A percentile compares a stretch with the other conserved stretches of the same genome.
Conservation (phyloP, 30 jellyfish, hydroid and myxozoan genomes). For the Aurelia aurita region DNA sequence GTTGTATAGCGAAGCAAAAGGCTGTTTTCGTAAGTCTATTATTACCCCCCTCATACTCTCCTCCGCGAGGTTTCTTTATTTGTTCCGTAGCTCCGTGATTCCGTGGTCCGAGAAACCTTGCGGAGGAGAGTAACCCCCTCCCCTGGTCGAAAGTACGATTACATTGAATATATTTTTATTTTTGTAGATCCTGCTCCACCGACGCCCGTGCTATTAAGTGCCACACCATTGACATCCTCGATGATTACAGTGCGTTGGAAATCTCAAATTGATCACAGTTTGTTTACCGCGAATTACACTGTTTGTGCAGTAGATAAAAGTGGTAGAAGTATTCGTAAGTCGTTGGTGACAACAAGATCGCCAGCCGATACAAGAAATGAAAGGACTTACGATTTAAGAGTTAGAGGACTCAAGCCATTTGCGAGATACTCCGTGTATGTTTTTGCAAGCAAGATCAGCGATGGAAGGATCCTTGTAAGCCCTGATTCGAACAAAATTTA, state of each 20-base stretch:
- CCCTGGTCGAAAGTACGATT: too few relatives aligned
- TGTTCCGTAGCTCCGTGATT: slow-evolving; percentile 33
- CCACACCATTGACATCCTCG: slow-evolving; percentile 4
- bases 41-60: too few relatives aligned
- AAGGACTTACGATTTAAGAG: not conserved
- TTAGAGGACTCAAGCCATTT: slow-evolving; percentile 35
- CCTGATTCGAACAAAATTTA: slow-evolving; percentile 7
- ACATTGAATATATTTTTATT: not conserved
- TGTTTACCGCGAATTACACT: slow-evolving; percentile 3
- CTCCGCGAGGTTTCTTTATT: too few relatives aligned
- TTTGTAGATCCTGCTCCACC: slow-evolving; percentile 57
- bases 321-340: not conserved
- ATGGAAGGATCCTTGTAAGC: not conserved
- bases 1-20: too few relatives aligned
- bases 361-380: slow-evolving; percentile 12
- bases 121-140: too few relatives aligned
- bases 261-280: slow-evolving; percentile 1
- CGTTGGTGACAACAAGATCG: not conserved
- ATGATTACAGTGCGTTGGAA: slow-evolving; percentile 14
- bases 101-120: too few relatives aligned
- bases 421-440: slow-evolving; percentile 21
- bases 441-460: slow-evolving; percentile 12
- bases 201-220: slow-evolving; percentile 25
- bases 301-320: not conserved
- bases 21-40: too few relatives aligned